Evolutionary conservation across 2,113 vertebrate genomes (phyloP), one percentile per base, ranked within the genome.

Genomic region (Chloropsis hardwickii): DNA sequence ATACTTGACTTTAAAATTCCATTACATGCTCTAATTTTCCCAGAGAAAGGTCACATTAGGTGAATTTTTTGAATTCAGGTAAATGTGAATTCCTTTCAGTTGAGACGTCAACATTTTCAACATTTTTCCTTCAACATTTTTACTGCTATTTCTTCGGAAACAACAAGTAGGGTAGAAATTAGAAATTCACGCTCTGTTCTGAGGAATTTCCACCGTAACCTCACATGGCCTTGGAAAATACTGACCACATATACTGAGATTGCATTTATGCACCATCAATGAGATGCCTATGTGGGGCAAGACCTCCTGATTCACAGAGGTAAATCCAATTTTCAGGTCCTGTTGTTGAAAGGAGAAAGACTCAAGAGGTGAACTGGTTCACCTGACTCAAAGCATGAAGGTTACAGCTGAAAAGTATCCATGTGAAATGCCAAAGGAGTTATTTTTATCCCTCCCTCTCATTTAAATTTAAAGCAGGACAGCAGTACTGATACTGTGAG

Each of bases 401-500:
- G 91, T 91, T 89, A 57, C 37, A 31, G 22, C 80, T 37, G 25
- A 74, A 44, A 88, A 86, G 31, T 3, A 40, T 11, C 28, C 10
- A 44, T 56, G 47, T 51, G 39, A 89, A 81, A 74, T 40, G 65
- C 40, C 65, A 17, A 35, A 81, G 73, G 14, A 44, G 70, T 23
- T 78, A 84, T 89, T 95, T 96, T 78, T 70, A 54, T 83, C 76
- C 22, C 58, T 77, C 39, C 16, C 1, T 18, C 88, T 83, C 81
- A 54, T 51, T 89, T 74, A 70, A 71, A 73, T 88, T 77, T 80
- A 85, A 92, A 95, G 81, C 78, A 80, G 81, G 85, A 40, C 86
- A 84, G 53, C 69, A 51, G 16, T 11, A 15, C 24, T 27, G 66
- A 78, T 48, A 62, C 2, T 14, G 23, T 35, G 54, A 45, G 35